A percentile compares a stretch with the other conserved stretches of the same genome.
Conservation (phyloP, 2,888 invertebrate genomes). For the Stenotaenia linearis region DNA sequence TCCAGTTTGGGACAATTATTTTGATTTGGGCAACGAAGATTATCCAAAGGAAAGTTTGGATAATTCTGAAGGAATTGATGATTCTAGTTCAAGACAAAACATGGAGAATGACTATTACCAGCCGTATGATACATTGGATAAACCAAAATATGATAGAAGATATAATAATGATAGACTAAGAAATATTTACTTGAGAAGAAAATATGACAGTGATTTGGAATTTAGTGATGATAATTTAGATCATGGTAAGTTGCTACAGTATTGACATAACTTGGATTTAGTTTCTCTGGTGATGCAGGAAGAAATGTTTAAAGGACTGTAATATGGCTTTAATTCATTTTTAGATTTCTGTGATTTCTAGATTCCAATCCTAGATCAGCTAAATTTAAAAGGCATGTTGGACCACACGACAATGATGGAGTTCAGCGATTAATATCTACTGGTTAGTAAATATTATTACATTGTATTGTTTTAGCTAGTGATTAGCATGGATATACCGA, state of each 20-base stretch:
- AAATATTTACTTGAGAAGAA: not conserved
- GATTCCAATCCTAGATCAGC: not conserved
- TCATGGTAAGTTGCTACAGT: slow-evolving; percentile 37
- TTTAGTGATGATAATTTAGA: not conserved
- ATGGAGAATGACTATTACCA: not conserved
- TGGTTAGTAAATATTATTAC: slow-evolving; percentile 44
- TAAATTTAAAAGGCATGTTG: slow-evolving; percentile 44
- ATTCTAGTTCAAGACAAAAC: not conserved
- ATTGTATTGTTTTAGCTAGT: no score
- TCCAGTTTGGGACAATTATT: not conserved
- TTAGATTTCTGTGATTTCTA: slow-evolving; percentile 7
- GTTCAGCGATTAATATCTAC: slow-evolving; percentile 49
- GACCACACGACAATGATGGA: slow-evolving; percentile 49
- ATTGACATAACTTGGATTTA: no score
- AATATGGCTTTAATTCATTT: slow-evolving; percentile 41
- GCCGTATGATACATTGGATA: not conserved
- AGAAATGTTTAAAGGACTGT: no score
- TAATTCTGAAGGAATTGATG: not conserved
- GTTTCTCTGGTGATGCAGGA: no score
- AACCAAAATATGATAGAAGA: not conserved
- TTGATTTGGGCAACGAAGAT: not conserved
- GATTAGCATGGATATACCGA: no score
- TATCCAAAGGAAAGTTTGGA: not conserved
- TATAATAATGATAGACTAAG: not conserved
- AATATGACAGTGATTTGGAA: slow-evolving; percentile 33